Evolutionary conservation across 2,113 vertebrate species (phyloP), one percentile per base, ranked within the genome.

Genomic region (Sphaerodactylus townsendi): DNA sequence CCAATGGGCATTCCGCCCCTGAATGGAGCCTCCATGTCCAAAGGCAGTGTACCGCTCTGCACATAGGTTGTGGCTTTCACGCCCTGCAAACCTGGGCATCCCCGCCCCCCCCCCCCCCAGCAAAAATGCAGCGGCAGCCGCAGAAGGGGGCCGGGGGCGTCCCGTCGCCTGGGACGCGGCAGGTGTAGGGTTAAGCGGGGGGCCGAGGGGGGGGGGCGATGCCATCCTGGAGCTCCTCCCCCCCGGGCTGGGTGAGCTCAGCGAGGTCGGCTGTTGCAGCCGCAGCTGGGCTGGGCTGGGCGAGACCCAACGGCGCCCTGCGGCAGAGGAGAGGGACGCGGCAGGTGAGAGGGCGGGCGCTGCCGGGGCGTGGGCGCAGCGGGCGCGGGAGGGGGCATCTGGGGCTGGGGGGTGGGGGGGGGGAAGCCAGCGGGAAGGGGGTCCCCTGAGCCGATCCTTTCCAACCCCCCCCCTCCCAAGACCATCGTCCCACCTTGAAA

Each of bases 121-220:
- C 48, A 5, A 50, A 50, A 50, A 9, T 50, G 48, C 48, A 50
- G 48, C 48, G 48, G 10, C 48, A 50, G 48, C 48, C 5, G 10
- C 48, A 50, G 48, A 4, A 10, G 48, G n/a, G n/a, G n/a, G n/a
- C n/a, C n/a, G n/a, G 50, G 11, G 14, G 13, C 14, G 50, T 17
- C 50, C 50, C 50, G 14, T 53, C 14, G 50, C 17, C 50, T 53
- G 13, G 59, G 74, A 35, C 4, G 33, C 25, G 53, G 48, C 28
- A 2, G 1, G 19, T 17, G 2, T 48, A 83, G 71, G 1, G 81
- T 83, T 83, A 8, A 41, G 2, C 23, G 30, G 25, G 1, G 23
- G 73, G 30, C 46, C 74, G 85, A 84, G 82, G 70, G 37, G 77
- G 87, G 88, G 89, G 92, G 92, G 73, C 19, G 17, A 28, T 37